Evolutionary conservation across 1,140 invertebrate species (phyloP).

Genomic region (Trypoxylus dichotomus): DNA sequence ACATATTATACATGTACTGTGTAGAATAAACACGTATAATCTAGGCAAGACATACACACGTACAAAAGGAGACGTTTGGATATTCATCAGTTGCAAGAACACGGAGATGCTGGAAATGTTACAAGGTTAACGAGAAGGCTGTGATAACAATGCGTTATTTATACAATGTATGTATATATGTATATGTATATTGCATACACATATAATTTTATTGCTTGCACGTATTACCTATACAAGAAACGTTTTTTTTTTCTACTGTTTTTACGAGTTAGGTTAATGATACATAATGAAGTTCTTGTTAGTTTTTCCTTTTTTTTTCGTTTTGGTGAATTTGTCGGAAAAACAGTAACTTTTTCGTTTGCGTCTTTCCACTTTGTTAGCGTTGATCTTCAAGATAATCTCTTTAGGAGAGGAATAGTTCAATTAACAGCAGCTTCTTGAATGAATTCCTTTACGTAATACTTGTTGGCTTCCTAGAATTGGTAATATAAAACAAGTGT

Average conservation of each 20-base stretch:
- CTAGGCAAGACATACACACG: not conserved
- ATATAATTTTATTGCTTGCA: constrained; percentile 1
- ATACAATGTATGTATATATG: not conserved
- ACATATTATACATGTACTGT: not conserved
- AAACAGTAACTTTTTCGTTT: no score
- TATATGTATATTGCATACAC: not conserved
- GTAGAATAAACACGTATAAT: not conserved
- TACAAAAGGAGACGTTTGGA: not conserved
- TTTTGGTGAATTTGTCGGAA: no score
- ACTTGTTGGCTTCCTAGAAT: no score
- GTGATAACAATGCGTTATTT: not conserved
- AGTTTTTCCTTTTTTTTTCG: no score
- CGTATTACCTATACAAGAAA: not conserved
- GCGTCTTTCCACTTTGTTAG: no score
- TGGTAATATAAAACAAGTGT: no score
- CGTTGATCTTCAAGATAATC: no score
- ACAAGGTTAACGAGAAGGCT: constrained; percentile 2
- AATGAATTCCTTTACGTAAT: no score
- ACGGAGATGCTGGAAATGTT: not conserved
- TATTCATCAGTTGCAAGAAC: not conserved
- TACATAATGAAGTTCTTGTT: no score
- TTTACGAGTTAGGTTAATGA: no score
- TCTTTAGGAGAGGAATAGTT: no score
- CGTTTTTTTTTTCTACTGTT: not conserved
- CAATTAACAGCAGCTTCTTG: no score